Evolutionary conservation across 2,797 vertebrate species (phyloP).

Genomic region (Eupleurogrammus muticus): DNA sequence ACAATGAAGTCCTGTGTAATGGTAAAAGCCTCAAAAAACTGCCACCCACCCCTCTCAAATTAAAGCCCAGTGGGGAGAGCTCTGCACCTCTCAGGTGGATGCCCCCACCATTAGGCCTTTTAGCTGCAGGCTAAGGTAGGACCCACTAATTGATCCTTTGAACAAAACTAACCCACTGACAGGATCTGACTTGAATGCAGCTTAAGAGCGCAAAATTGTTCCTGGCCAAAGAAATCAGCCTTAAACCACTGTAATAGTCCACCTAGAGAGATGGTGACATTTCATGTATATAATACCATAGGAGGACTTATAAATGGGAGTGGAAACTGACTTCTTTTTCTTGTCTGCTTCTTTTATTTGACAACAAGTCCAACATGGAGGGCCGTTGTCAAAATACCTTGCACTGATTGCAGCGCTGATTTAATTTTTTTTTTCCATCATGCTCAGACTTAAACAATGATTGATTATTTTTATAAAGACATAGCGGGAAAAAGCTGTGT

Average conservation of each 20-base stretch:
- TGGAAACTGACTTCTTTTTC: neutral
- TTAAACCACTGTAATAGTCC: constrained; percentile 71
- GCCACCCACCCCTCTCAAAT: constrained; percentile 91
- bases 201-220: constrained; percentile 91
- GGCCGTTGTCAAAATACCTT: neutral
- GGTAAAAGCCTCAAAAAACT: constrained; percentile 97
- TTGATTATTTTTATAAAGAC: constrained; percentile 6
- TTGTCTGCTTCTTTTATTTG: neutral
- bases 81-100: constrained; percentile 94
- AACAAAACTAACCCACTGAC: constrained; percentile 99
- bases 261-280: constrained; percentile 81
- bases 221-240: constrained; percentile 88
- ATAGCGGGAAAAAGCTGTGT: neutral
- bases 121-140: constrained; percentile 98
- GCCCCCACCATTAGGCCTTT: constrained; percentile 94
- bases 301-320: neutral
- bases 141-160: constrained; percentile 98
- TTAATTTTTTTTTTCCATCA: constrained; percentile 14
- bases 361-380: constrained; percentile 5
- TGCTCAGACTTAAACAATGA: neutral
- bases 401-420: neutral
- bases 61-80: constrained; percentile 94
- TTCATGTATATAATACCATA: neutral
- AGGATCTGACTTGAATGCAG: constrained; percentile 95
- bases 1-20: constrained; percentile 98